Percentiles rank a stretch among this genome's conserved stretches.
Evolutionary conservation across 2,888 invertebrate genomes (phyloP).

Genomic region (Xanthorhoe spadicearia): DNA sequence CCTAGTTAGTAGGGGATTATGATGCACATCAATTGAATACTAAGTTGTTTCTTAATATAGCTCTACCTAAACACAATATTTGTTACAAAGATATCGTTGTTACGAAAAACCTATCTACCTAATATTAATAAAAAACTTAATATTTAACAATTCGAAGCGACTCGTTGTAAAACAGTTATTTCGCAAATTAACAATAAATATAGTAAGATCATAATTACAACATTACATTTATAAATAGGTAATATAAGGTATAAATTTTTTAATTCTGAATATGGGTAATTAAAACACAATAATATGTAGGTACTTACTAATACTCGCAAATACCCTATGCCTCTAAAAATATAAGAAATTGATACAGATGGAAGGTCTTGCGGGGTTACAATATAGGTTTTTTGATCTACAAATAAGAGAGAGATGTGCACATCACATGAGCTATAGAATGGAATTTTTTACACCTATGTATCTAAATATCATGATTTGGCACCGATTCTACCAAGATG

Average conservation of each 20-base stretch:
- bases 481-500: not conserved
- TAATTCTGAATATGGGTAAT: not conserved
- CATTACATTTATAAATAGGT: not conserved
- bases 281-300: not conserved
- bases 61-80: conserved; percentile 4
- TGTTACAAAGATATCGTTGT: conserved; percentile 7
- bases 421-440: conserved; percentile 2
- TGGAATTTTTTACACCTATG: not conserved
- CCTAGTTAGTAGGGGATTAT: not conserved
- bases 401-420: conserved; percentile 5
- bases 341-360: not conserved
- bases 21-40: conserved; percentile 2
- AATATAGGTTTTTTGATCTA: not conserved
- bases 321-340: not conserved
- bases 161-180: conserved; percentile 11
- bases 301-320: not conserved
- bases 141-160: not conserved
- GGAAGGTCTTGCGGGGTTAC: not conserved
- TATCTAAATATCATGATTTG: not conserved
- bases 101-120: not conserved
- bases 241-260: not conserved
- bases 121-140: not conserved
- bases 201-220: not conserved
- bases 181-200: not conserved
- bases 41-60: not conserved